These are phyloP conservation scores for Entomobrya multifasciata DNA, from an alignment of 2,888 invertebrate genomes.

Conservation along the genomic window DNA sequence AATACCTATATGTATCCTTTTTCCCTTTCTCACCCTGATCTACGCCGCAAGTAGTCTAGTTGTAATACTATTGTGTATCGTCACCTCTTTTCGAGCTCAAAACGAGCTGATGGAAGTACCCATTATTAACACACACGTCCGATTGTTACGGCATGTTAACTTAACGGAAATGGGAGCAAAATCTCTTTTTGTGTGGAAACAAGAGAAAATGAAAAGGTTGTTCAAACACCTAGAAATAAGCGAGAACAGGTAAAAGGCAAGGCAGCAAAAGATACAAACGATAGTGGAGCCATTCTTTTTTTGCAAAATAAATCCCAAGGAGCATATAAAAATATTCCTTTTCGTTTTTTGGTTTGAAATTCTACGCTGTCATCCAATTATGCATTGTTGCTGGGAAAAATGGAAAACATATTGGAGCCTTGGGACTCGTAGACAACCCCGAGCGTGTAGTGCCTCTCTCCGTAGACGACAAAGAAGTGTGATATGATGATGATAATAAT, in stretches of 20 bases:
- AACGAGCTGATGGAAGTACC: constrained; percentile 42
- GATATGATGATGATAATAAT: constrained; percentile 6
- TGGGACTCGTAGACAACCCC: constrained; percentile 45
- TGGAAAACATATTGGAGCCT: constrained; percentile 53
- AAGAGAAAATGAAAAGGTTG: constrained; percentile 19
- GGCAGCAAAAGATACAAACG: no score
- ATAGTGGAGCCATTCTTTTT: no score
- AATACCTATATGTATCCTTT: constrained; percentile 46
- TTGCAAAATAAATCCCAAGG: no score
- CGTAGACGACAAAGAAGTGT: no score
- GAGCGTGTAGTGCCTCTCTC: neutral
- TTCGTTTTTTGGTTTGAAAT: no score
- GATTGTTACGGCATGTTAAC: constrained; percentile 52
- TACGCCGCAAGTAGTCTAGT: no score
- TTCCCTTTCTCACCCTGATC: constrained; percentile 2
- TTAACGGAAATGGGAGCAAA: constrained; percentile 1
- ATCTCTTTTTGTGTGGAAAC: neutral
- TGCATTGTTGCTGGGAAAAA: neutral
- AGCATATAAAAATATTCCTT: neutral
- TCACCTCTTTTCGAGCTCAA: constrained; percentile 9
- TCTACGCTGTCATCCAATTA: no score
- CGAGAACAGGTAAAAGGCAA: constrained; percentile 7
- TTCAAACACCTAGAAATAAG: neutral
- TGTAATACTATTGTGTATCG: constrained; percentile 16
- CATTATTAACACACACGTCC: constrained; percentile 69